These are phyloP conservation scores for Mixornis gularis DNA, from an alignment of 2,113 vertebrate genomes.

Conservation along the genomic window DNA sequence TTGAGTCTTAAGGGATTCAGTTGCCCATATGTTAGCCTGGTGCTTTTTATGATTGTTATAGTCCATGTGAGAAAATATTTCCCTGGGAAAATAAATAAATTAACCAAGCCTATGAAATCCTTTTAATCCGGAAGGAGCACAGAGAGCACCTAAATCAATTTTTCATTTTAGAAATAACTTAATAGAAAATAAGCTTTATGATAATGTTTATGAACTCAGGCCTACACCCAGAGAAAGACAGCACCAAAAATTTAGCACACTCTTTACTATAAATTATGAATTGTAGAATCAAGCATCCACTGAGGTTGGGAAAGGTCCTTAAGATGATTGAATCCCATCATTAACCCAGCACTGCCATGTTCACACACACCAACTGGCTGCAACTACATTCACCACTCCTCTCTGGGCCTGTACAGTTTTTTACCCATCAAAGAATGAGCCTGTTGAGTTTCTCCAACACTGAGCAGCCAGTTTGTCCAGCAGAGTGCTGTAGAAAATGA, in stretches of 20 bases:
- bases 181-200: background rate
- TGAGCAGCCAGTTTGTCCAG: background rate
- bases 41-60: background rate
- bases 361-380: no score
- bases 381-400: background rate
- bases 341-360: background rate
- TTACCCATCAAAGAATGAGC: fast-evolving
- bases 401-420: background rate
- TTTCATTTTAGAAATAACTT: background rate
- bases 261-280: background rate
- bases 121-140: background rate
- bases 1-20: background rate
- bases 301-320: background rate
- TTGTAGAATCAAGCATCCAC: background rate
- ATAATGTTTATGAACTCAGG: background rate
- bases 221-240: background rate
- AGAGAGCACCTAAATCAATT: background rate
- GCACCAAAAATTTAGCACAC: background rate
- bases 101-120: background rate
- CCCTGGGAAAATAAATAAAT: background rate
- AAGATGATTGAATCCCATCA: fast-evolving
- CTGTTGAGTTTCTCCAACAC: background rate
- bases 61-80: background rate
- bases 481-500: background rate
- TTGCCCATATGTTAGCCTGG: background rate